A percentile compares a stretch with the other conserved stretches of the same genome.
These are phyloP conservation scores for Philopedon plagiatum DNA, from an alignment of 2,888 invertebrate species.

Conservation along the genomic window DNA sequence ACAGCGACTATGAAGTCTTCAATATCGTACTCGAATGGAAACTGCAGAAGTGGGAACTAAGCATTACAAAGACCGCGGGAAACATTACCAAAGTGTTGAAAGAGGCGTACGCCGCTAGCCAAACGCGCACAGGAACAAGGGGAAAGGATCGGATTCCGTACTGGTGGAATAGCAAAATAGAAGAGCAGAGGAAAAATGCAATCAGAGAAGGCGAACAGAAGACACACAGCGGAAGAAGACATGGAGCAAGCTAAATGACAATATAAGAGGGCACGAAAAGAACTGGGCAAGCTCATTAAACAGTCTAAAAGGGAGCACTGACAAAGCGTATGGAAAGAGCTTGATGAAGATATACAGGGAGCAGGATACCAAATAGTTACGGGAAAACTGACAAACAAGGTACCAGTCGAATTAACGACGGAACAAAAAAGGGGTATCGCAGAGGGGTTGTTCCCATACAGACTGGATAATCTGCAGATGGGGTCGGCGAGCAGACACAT, in stretches of 20 bases:
- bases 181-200: background rate
- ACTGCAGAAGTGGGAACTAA: background rate
- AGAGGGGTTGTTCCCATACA: background rate
- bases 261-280: background rate
- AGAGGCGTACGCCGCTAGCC: background rate
- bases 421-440: background rate
- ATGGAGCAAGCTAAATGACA: background rate
- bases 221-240: too few species aligned
- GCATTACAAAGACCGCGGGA: background rate
- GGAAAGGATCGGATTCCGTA: background rate
- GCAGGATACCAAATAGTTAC: too few species aligned
- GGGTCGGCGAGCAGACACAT: background rate
- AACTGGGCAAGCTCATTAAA: background rate
- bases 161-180: background rate
- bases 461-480: background rate
- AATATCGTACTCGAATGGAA: background rate
- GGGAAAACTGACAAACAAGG: too few species aligned
- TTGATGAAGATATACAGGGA: too few species aligned
- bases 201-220: background rate
- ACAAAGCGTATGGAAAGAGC: too few species aligned
- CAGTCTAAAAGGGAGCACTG: background rate
- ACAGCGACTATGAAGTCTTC: background rate
- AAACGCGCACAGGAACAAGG: background rate
- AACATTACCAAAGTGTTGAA: too few species aligned
- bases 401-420: too few species aligned